These are phyloP conservation scores for Pentalonia nigronervosa DNA, from an alignment of 1,140 invertebrate species.

Conservation along the genomic window DNA sequence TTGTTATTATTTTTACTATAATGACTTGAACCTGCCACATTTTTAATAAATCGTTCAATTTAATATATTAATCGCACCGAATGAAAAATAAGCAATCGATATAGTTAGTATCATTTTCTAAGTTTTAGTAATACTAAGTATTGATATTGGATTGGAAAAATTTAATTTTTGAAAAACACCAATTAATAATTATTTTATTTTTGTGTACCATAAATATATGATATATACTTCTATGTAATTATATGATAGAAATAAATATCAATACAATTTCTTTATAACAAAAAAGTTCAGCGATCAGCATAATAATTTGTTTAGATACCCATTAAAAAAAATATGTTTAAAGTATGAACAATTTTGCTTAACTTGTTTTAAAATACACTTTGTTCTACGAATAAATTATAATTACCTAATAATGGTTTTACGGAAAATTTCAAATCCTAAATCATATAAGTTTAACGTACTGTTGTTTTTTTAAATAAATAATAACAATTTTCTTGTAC, in stretches of 20 bases:
- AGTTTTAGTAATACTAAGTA: not conserved
- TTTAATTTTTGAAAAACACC: conserved; percentile 41
- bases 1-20: conserved; percentile 57
- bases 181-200: conserved; percentile 7
- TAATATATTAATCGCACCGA: conserved; percentile 9
- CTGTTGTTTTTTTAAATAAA: not conserved
- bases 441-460: not conserved
- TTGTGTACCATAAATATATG: not conserved
- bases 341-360: not conserved
- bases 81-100: conserved; percentile 11
- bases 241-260: not conserved
- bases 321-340: not conserved
- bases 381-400: not conserved
- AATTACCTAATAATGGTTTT: not conserved
- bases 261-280: not conserved
- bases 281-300: not conserved
- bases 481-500: not conserved
- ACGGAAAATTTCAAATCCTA: not conserved
- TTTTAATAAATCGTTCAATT: conserved; percentile 37
- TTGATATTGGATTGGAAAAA: not conserved
- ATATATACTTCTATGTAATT: not conserved
- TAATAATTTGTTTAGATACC: not conserved
- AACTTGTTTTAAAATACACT: not conserved
- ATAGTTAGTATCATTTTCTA: not conserved
- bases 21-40: conserved; percentile 49